Conservation (phyloP, 2,797 vertebrate genomes). For the Glossophaga mutica region DNA sequence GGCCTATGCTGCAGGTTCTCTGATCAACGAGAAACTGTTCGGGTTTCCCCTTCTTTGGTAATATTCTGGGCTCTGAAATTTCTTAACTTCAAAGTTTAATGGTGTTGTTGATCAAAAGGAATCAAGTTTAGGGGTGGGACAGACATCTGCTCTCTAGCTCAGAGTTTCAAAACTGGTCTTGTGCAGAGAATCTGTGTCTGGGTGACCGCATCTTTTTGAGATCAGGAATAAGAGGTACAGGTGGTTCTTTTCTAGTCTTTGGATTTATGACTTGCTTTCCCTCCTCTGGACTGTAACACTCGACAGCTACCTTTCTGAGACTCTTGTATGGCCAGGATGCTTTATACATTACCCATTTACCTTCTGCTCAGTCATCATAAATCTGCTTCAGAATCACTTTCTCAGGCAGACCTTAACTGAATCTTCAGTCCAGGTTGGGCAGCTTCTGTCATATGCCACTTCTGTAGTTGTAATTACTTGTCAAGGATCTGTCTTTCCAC, state of each 20-base stretch:
- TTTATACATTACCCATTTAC: neutral
- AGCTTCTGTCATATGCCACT: neutral
- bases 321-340: neutral
- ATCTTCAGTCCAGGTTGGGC: neutral
- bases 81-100: neutral
- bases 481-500: neutral
- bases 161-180: neutral
- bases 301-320: neutral
- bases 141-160: neutral
- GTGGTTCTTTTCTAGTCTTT: neutral
- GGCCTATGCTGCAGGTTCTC: fast-evolving
- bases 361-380: neutral
- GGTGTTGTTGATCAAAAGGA: neutral
- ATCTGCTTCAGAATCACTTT: neutral
- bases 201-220: neutral
- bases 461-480: neutral
- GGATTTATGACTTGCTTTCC: neutral
- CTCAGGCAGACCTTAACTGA: neutral
- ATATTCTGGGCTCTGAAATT: neutral
- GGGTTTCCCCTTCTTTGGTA: neutral
- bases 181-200: neutral
- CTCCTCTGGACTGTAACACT: neutral
- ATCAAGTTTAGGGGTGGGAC: neutral
- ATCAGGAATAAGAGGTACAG: neutral
- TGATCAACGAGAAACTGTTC: neutral